Evolutionary conservation across 2,888 invertebrate species (phyloP).

Genomic region (Drosophila robusta): DNA sequence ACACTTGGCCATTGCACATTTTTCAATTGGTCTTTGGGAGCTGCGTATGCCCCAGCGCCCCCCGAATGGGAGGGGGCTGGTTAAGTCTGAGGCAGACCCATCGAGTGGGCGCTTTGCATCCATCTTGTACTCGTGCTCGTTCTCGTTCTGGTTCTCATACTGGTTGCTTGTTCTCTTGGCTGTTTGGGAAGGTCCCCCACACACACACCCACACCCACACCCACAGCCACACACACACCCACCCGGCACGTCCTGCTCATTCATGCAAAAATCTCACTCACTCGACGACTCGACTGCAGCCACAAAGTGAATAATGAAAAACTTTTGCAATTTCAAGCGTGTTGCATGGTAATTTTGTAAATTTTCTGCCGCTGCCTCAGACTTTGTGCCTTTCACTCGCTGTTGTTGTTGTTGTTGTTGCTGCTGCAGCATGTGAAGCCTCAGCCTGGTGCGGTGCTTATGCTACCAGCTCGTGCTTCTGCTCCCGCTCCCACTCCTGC

Average conservation of each 20-base stretch:
- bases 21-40: constrained; percentile 74
- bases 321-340: constrained; percentile 82
- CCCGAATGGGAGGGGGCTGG: too few relatives aligned
- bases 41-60: constrained; percentile 19
- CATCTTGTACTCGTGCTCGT: constrained; percentile 62
- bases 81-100: constrained; percentile 29
- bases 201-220: too few relatives aligned
- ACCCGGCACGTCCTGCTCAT: constrained; percentile 76
- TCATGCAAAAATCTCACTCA: constrained; percentile 82
- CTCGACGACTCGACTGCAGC: constrained; percentile 78
- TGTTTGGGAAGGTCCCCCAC: not conserved
- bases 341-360: constrained; percentile 81
- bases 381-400: constrained; percentile 29
- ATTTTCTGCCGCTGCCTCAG: constrained; percentile 64
- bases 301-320: constrained; percentile 83
- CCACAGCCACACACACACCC: not conserved
- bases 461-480: constrained; percentile 7
- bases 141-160: constrained; percentile 16
- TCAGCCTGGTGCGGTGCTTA: constrained; percentile 43
- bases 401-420: constrained; percentile 3
- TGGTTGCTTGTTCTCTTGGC: constrained; percentile 6
- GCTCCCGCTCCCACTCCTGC: not conserved
- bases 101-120: constrained; percentile 61
- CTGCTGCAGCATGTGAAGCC: constrained; percentile 44
- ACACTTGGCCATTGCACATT: constrained; percentile 74